These are phyloP conservation scores for Myrmecophaga tridactyla DNA, from an alignment of 2,113 vertebrate species.

Conservation along the genomic window DNA sequence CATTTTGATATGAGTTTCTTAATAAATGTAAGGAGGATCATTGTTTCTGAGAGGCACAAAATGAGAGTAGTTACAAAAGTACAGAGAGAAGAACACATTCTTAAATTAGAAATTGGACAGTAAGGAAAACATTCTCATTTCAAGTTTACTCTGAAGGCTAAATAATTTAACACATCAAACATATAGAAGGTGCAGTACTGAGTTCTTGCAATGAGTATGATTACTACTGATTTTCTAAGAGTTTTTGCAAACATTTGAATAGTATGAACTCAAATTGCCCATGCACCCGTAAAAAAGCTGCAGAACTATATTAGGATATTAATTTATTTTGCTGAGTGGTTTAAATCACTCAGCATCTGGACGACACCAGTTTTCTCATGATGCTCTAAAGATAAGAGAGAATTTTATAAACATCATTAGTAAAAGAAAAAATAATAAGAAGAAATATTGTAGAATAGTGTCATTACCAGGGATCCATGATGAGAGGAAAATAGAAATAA, in stretches of 20 bases:
- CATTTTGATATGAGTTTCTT: neutral
- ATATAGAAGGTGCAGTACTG: rapidly evolving
- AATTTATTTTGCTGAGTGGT: neutral
- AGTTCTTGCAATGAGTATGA: rapidly evolving
- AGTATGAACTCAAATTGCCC: too few species aligned
- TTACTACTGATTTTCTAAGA: neutral
- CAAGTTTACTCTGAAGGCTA: neutral
- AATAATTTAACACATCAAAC: neutral
- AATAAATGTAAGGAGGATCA: neutral
- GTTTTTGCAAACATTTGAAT: neutral
- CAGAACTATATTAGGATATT: neutral
- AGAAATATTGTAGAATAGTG: neutral
- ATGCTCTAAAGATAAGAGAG: neutral
- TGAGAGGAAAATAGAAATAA: neutral
- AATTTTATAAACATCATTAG: neutral
- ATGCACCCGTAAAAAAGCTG: neutral
- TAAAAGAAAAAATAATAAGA: neutral
- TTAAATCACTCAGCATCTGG: neutral
- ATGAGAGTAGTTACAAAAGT: neutral
- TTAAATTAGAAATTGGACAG: neutral
- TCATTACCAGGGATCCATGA: rapidly evolving
- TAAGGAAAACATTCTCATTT: neutral
- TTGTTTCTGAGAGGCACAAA: neutral
- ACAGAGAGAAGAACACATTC: neutral
- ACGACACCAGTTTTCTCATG: too few species aligned